These are phyloP conservation scores for Poecilia gillii DNA, from an alignment of 2,797 vertebrate species.

Conservation along the genomic window DNA sequence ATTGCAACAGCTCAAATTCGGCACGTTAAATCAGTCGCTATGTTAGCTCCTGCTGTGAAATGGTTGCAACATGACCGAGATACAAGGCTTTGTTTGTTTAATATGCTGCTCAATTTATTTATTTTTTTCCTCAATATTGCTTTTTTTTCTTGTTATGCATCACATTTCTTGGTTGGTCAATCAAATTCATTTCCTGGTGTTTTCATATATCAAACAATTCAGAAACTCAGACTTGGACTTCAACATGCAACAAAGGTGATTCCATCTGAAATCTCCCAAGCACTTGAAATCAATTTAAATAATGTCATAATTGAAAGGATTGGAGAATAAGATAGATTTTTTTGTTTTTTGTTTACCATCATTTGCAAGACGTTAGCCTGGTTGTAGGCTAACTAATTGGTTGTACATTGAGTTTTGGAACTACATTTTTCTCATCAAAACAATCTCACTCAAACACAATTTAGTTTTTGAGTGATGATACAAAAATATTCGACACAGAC, in stretches of 20 bases:
- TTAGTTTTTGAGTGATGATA: not conserved
- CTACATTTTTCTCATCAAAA: not conserved
- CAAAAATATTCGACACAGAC: too few species aligned
- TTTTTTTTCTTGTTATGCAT: not conserved
- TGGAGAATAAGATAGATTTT: too few species aligned
- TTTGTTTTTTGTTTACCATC: too few species aligned
- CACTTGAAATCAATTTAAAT: too few species aligned
- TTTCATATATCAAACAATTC: not conserved
- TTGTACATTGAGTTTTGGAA: not conserved
- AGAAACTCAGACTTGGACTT: too few species aligned
- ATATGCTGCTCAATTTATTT: not conserved
- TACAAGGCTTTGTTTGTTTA: not conserved
- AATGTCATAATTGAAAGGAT: too few species aligned
- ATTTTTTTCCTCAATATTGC: not conserved
- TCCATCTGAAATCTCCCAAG: too few species aligned
- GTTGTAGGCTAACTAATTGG: not conserved
- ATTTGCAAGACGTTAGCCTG: not conserved
- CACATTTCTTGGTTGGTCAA: not conserved
- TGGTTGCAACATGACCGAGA: constrained; percentile 6
- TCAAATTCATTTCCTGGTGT: not conserved
- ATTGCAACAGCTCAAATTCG: not conserved
- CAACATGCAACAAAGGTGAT: too few species aligned
- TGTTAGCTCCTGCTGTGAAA: constrained; percentile 26
- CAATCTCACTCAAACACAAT: too few species aligned
- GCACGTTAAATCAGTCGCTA: constrained; percentile 25